Conservation (phyloP, 2,888 invertebrate genomes). For the Myathropa florea region DNA sequence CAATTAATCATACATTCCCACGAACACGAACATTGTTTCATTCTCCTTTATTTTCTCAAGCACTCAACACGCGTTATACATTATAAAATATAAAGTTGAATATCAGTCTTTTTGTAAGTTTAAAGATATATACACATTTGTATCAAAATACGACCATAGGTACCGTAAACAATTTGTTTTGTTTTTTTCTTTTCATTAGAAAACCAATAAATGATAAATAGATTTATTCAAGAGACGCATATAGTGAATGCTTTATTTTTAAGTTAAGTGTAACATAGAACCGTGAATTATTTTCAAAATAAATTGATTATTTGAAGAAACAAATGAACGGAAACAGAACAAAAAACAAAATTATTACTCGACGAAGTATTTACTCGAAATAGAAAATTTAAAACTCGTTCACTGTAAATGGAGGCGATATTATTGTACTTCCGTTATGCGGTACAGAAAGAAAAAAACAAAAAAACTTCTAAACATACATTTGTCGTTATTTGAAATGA, state of each 20-base stretch:
- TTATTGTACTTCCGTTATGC: conserved; percentile 37
- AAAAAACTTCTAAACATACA: neutral
- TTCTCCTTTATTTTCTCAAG: neutral
- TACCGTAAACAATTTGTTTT: conserved; percentile 21
- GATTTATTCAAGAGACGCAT: conserved; percentile 25
- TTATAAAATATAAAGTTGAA: neutral
- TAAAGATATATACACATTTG: neutral
- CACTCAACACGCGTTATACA: conserved; percentile 8
- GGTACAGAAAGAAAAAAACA: neutral
- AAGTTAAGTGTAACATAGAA: conserved; percentile 41
- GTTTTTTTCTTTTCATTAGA: neutral
- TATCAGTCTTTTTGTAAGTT: neutral
- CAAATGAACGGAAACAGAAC: too few species aligned
- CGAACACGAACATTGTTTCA: conserved; percentile 16
- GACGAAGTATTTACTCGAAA: conserved; percentile 38
- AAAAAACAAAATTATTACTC: conserved; percentile 6
- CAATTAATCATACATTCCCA: conserved; percentile 53
- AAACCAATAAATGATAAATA: conserved; percentile 5
- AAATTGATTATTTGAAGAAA: conserved; percentile 33
- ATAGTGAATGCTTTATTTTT: conserved; percentile 52
- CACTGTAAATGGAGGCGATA: conserved; percentile 47
- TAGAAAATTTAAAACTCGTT: conserved; percentile 16
- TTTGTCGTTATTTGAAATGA: conserved; percentile 1
- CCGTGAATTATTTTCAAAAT: conserved; percentile 25
- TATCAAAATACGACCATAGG: conserved; percentile 7